A percentile compares a stretch with the other conserved stretches of the same genome.
Evolutionary conservation across 1,140 invertebrate genomes (phyloP).

Genomic region (Luehdorfia chinensis): DNA sequence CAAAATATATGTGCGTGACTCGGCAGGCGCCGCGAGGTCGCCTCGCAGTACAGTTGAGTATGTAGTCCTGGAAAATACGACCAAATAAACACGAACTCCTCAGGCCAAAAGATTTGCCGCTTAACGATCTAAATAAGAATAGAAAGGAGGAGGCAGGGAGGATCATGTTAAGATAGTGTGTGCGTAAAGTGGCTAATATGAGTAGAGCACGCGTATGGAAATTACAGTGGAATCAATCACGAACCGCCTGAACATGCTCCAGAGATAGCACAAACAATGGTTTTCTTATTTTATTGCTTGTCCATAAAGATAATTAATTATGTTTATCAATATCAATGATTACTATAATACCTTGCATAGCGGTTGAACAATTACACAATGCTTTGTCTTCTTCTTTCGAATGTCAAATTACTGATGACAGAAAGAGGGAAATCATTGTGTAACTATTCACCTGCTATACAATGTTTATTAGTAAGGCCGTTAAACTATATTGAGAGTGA

Average conservation of each 20-base stretch:
- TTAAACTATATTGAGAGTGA: too few species aligned
- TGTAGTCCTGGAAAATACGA: slow-evolving; percentile 56
- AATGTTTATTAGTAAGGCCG: too few species aligned
- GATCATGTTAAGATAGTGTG: slow-evolving; percentile 36
- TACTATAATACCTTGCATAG: too few species aligned
- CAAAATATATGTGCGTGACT: slow-evolving; percentile 72
- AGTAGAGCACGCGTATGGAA: slow-evolving; percentile 72
- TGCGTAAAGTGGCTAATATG: slow-evolving; percentile 65
- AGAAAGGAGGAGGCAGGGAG: slow-evolving; percentile 18
- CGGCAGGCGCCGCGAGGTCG: slow-evolving; percentile 70
- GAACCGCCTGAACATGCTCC: slow-evolving; percentile 61
- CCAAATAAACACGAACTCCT: slow-evolving; percentile 42
- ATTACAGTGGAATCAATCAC: slow-evolving; percentile 74
- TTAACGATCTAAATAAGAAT: slow-evolving; percentile 20
- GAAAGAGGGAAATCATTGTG: too few species aligned
- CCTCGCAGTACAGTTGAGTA: slow-evolving; percentile 59
- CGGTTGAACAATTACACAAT: too few species aligned
- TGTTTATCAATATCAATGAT: too few species aligned
- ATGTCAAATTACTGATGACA: too few species aligned
- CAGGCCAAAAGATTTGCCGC: slow-evolving; percentile 31
- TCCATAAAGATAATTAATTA: slow-evolving; percentile 39
- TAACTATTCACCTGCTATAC: too few species aligned
- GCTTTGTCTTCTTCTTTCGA: too few species aligned
- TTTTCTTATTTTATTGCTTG: slow-evolving; percentile 53
- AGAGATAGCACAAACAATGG: slow-evolving; percentile 63